Conservation (phyloP, 2,888 invertebrate species). For the Leistus spinibarbis region DNA sequence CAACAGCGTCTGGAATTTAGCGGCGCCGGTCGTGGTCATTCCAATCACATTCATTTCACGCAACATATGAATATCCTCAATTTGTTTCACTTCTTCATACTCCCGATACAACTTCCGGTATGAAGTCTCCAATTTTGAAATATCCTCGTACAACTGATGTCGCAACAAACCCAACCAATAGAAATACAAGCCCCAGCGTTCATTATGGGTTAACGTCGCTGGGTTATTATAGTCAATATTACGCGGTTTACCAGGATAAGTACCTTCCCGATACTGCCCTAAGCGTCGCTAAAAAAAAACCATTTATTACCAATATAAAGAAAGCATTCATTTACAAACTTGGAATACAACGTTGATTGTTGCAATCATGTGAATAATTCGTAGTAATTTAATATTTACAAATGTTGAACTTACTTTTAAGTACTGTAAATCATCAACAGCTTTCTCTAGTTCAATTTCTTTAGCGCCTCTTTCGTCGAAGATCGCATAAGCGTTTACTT, state of each 20-base stretch:
- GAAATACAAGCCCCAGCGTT: constrained; percentile 53
- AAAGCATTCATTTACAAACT: no score
- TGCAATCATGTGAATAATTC: no score
- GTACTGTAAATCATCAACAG: constrained; percentile 52
- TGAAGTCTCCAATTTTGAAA: constrained; percentile 42
- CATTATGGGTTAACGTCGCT: constrained; percentile 44
- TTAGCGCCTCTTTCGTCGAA: constrained; percentile 48
- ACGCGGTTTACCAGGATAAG: constrained; percentile 11
- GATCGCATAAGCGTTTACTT: constrained; percentile 17
- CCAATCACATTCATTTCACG: constrained; percentile 67
- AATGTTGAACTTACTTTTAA: no score
- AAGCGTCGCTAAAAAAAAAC: constrained; percentile 36
- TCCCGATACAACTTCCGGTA: constrained; percentile 52
- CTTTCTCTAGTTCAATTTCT: constrained; percentile 46
- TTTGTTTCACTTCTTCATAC: constrained; percentile 60
- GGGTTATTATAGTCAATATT: constrained; percentile 45
- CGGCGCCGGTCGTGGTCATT: constrained; percentile 80
- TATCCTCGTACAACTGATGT: constrained; percentile 41
- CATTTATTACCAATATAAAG: background rate
- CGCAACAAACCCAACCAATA: constrained; percentile 48
- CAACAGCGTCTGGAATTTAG: constrained; percentile 68
- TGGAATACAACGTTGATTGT: no score
- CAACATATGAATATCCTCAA: constrained; percentile 65
- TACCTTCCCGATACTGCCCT: constrained; percentile 37
- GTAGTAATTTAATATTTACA: constrained; percentile 47